These are phyloP conservation scores for Trichopoda pennipes DNA, from an alignment of 2,888 invertebrate genomes.

Conservation along the genomic window DNA sequence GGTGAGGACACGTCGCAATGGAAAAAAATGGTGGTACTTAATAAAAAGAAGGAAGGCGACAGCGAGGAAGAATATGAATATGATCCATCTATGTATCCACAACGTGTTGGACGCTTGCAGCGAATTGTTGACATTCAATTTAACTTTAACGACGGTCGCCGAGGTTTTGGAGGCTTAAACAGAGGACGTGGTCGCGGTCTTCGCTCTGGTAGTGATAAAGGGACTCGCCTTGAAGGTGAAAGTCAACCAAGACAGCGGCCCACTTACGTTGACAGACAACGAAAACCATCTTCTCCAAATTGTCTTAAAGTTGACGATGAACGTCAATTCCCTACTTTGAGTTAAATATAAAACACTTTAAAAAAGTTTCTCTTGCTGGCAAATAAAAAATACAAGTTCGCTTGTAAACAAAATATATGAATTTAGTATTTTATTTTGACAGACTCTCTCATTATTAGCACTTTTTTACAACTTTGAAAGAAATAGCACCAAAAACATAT, in stretches of 20 bases:
- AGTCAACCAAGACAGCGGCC: conserved; percentile 69
- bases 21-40: conserved; percentile 93
- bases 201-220: conserved; percentile 70
- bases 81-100: conserved; percentile 89
- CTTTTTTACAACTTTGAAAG: no score
- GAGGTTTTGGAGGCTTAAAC: conserved; percentile 86
- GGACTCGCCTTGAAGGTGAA: conserved; percentile 68
- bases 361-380: conserved; percentile 9
- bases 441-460: no score
- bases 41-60: conserved; percentile 83
- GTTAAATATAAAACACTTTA: conserved; percentile 82
- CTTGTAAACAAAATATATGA: no score
- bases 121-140: conserved; percentile 93
- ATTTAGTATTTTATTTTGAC: no score
- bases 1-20: conserved; percentile 95
- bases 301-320: conserved; percentile 97
- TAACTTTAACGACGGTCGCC: conserved; percentile 90
- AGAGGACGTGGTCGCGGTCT: conserved; percentile 73
- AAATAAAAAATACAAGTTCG: conserved; percentile 5
- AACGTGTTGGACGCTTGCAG: conserved; percentile 92
- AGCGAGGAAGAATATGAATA: conserved; percentile 87
- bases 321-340: conserved; percentile 96
- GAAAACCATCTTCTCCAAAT: conserved; percentile 73
- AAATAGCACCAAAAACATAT: no score
- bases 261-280: conserved; percentile 72